Evolutionary conservation across 2,888 invertebrate genomes (phyloP).

Genomic region (Drosophila infuscata): DNA sequence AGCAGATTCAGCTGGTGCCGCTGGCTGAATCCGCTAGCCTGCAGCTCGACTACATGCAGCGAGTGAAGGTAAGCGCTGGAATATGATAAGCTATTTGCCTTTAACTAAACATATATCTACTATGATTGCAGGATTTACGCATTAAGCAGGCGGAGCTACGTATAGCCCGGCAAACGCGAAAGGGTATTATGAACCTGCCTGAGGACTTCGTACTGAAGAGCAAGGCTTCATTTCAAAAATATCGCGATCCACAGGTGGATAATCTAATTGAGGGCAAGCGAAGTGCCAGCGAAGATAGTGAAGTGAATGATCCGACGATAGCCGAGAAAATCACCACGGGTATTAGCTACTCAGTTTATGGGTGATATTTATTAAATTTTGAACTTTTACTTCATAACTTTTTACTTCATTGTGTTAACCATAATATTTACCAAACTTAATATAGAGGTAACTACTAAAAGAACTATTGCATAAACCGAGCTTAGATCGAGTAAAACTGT

Average conservation of each 20-base stretch:
- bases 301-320: slow-evolving; percentile 79
- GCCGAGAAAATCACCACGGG: slow-evolving; percentile 66
- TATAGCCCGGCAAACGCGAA: slow-evolving; percentile 59
- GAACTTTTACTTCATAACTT: background rate
- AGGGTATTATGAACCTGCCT: slow-evolving; percentile 57
- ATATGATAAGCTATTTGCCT: background rate
- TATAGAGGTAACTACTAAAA: background rate
- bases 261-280: slow-evolving; percentile 75
- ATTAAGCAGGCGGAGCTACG: slow-evolving; percentile 82
- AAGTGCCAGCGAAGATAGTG: slow-evolving; percentile 69
- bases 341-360: slow-evolving; percentile 69
- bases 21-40: slow-evolving; percentile 83
- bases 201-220: slow-evolving; percentile 61
- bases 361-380: slow-evolving; percentile 33
- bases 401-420: background rate
- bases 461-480: background rate
- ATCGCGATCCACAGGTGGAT: slow-evolving; percentile 67
- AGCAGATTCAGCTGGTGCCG: slow-evolving; percentile 75
- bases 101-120: background rate
- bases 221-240: slow-evolving; percentile 74
- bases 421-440: background rate
- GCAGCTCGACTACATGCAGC: slow-evolving; percentile 78
- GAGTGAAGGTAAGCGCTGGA: slow-evolving; percentile 73
- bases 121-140: slow-evolving; percentile 71
- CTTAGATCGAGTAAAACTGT: slow-evolving; percentile 92